A percentile compares a stretch with the other conserved stretches of the same genome.
Conservation (phyloP, 2,888 invertebrate species). For the Sisyra terminalis region DNA sequence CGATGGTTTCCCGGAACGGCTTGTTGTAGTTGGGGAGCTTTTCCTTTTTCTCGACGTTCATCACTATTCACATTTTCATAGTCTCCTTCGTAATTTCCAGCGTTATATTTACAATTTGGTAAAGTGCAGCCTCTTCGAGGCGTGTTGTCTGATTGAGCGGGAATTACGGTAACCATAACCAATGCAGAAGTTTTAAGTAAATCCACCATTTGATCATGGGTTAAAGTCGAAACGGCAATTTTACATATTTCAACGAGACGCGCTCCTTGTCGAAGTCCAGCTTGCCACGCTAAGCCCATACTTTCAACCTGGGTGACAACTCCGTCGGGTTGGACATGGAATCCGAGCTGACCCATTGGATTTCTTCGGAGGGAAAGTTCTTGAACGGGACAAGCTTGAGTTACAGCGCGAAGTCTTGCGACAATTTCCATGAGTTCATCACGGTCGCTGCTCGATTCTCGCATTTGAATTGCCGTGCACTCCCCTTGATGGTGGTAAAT, state of each 20-base stretch:
- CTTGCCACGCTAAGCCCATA: slow-evolving; percentile 51
- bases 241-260: slow-evolving; percentile 84
- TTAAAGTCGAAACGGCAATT: slow-evolving; percentile 74
- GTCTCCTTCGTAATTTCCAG: slow-evolving; percentile 42
- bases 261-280: slow-evolving; percentile 79
- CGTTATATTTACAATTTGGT: slow-evolving; percentile 45
- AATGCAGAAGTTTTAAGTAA: slow-evolving; percentile 75
- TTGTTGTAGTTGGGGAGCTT: slow-evolving; percentile 29
- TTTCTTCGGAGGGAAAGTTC: slow-evolving; percentile 71
- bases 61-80: slow-evolving; percentile 45
- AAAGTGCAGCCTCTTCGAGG: slow-evolving; percentile 50
- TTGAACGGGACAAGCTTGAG: slow-evolving; percentile 56
- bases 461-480: slow-evolving; percentile 66
- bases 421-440: slow-evolving; percentile 61
- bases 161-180: slow-evolving; percentile 69
- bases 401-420: slow-evolving; percentile 63
- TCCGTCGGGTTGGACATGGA: slow-evolving; percentile 85
- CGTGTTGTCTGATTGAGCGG: slow-evolving; percentile 50
- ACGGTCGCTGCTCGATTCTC: slow-evolving; percentile 47
- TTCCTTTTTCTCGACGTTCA: slow-evolving; percentile 26
- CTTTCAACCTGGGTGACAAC: slow-evolving; percentile 86
- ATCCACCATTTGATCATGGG: slow-evolving; percentile 87
- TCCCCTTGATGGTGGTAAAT: slow-evolving; percentile 91
- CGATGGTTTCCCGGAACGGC: slow-evolving; percentile 43
- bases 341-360: slow-evolving; percentile 69